Percentiles rank a stretch among this genome's conserved stretches.
phyloP scores from a whole-genome alignment of 2,888 invertebrate genomes.

The Leptothorax acervorum region DNA sequence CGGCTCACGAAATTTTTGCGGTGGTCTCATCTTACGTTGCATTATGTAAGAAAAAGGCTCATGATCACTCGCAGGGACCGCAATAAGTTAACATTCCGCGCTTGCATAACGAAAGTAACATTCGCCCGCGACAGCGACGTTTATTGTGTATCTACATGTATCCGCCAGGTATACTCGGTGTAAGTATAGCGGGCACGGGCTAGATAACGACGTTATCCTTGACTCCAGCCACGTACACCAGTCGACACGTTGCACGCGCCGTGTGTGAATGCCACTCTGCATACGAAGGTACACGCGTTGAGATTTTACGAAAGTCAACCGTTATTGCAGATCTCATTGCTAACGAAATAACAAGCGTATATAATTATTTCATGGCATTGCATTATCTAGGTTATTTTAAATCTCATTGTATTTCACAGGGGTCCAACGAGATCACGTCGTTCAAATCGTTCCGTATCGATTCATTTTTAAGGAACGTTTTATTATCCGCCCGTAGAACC shows the following conservation, averaged over 20 bases:
- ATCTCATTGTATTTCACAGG: background rate
- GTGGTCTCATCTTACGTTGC: constrained; percentile 33
- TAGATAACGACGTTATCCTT: constrained; percentile 82
- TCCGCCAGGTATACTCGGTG: constrained; percentile 46
- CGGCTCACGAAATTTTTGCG: constrained; percentile 29
- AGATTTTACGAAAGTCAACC: constrained; percentile 58
- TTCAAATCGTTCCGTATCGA: background rate
- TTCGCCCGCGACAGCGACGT: constrained; percentile 57
- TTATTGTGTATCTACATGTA: constrained; percentile 34
- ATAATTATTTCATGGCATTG: background rate
- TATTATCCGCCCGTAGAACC: background rate
- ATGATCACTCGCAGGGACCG: constrained; percentile 59
- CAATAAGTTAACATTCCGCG: constrained; percentile 69
- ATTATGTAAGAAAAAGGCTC: constrained; percentile 66
- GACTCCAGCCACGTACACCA: constrained; percentile 76
- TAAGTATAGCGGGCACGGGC: constrained; percentile 71
- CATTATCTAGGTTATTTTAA: background rate
- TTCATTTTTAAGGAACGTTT: background rate
- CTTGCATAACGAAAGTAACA: constrained; percentile 75
- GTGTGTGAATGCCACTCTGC: constrained; percentile 67
- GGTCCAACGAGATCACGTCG: no score
- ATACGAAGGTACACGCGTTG: constrained; percentile 55
- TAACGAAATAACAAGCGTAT: background rate
- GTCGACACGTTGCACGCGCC: constrained; percentile 62
- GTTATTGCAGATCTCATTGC: background rate